These are phyloP conservation scores for Gymnogyps californianus DNA, from an alignment of 2,113 vertebrate species.

Conservation along the genomic window DNA sequence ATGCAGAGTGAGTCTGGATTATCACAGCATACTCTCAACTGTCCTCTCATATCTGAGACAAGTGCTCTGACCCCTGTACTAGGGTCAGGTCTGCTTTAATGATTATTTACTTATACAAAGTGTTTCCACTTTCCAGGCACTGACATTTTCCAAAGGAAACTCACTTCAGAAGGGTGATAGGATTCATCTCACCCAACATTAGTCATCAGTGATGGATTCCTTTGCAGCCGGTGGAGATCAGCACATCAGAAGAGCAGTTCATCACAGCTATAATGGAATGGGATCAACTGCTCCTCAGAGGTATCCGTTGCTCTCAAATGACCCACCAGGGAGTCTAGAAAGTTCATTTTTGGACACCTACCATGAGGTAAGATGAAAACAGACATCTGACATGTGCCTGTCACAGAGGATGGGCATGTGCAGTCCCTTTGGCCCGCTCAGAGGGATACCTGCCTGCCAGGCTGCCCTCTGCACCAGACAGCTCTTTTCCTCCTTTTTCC, in stretches of 20 bases:
- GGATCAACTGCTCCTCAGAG: not conserved
- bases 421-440: not conserved
- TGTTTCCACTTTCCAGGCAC: not conserved
- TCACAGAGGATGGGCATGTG: not conserved
- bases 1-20: accelerated
- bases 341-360: not conserved
- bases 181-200: not conserved
- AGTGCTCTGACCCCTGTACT: not conserved
- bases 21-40: not conserved
- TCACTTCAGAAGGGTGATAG: not conserved
- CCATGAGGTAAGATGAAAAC: not conserved
- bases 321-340: not conserved
- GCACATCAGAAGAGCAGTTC: not conserved
- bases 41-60: not conserved
- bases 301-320: not conserved
- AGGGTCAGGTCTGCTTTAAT: not conserved
- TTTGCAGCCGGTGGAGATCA: not conserved
- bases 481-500: not conserved
- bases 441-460: no score
- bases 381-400: not conserved
- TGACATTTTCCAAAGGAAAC: not conserved
- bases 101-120: not conserved
- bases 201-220: not conserved
- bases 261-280: not conserved
- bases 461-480: not conserved